Base-by-base conservation (phyloP, 2,113 vertebrate species). In the Puma concolor region DNA sequence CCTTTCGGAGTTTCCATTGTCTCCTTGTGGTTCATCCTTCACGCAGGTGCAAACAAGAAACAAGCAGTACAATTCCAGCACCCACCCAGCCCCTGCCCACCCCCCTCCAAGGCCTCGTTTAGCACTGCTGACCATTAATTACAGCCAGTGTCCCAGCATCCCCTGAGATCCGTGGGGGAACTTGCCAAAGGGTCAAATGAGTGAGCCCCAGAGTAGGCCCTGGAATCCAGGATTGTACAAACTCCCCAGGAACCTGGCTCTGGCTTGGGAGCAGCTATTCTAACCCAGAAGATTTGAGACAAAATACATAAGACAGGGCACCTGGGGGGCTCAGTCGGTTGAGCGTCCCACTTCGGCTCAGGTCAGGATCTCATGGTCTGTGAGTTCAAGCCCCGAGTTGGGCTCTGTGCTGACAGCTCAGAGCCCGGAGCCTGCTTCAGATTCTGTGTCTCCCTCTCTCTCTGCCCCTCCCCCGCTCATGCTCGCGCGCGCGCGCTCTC, bases 221-320 rank as follows among this genome's bases (percentile, higher is more conserved):
- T 88, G 63, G 36, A 95, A 96, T 88, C n/a, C 19, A 96, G 71
- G 36, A 80, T 63, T 83, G 29, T 83, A 94, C 48, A 44, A 92
- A 89, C 21, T 38, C 64, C 41, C 38, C 52, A 72, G 29, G 41
- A 77, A 13, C 38, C 33, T 50, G 41, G 41, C 50, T 89, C 67
- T 91, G n/a, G 71, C 25, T 95, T 81, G 21, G 76, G 48, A 93
- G 31, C 31, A 88, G 31, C 31, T 74, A 36, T 74, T 91, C 48
- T 88, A 87, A 71, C 93, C 19, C 36, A 87, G 79, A 92, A n/a
- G 17, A 60, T 91, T 66, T 94, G n/a, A 91, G 66, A 91, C 10
- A 27, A 67, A 88, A 36, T 81, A 50, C 13, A 11, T 83, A 12
- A 76, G 48, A 77, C 27, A 50, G 48, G 48, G 48, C 48, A 13